Percentiles rank a stretch among this genome's conserved stretches.
These are phyloP conservation scores for Abramis brama DNA, from an alignment of 2,113 vertebrate species.

Conservation along the genomic window DNA sequence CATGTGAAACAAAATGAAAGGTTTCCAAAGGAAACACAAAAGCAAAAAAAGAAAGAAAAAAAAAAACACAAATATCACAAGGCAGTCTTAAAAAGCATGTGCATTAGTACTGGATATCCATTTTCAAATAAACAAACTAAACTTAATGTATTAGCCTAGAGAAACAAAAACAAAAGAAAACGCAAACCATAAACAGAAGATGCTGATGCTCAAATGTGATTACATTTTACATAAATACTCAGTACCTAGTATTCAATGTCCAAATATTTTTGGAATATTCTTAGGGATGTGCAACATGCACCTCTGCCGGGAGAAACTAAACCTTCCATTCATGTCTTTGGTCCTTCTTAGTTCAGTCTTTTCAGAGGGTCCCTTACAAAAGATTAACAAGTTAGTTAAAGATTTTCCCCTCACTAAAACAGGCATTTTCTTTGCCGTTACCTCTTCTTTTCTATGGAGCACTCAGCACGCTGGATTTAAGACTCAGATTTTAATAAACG, in stretches of 20 bases:
- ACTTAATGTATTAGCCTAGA: conserved; percentile 39
- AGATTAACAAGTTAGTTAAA: conserved; percentile 48
- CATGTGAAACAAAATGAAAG: conserved; percentile 87
- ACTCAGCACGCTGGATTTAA: conserved; percentile 50
- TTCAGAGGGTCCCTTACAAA: conserved; percentile 55
- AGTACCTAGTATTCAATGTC: conserved; percentile 53
- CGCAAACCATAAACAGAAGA: conserved; percentile 35
- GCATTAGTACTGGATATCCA: conserved; percentile 80
- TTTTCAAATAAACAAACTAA: conserved; percentile 59
- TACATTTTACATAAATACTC: conserved; percentile 41
- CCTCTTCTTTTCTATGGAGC: neutral
- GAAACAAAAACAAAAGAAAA: conserved; percentile 45
- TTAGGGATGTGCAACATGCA: conserved; percentile 27
- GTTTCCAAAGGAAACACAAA: conserved; percentile 76
- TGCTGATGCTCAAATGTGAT: conserved; percentile 42
- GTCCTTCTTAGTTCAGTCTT: conserved; percentile 79
- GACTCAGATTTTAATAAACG: conserved; percentile 37
- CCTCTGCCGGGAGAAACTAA: conserved; percentile 33
- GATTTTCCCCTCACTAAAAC: conserved; percentile 53
- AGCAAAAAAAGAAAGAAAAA: conserved; percentile 85
- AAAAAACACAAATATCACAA: conserved; percentile 86
- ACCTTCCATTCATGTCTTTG: conserved; percentile 84
- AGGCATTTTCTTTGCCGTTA: conserved; percentile 9
- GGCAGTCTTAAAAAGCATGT: conserved; percentile 83
- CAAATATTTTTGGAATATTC: conserved; percentile 29